Evolutionary conservation across 2,888 invertebrate genomes (phyloP).

Genomic region (Drosophila basisetae): DNA sequence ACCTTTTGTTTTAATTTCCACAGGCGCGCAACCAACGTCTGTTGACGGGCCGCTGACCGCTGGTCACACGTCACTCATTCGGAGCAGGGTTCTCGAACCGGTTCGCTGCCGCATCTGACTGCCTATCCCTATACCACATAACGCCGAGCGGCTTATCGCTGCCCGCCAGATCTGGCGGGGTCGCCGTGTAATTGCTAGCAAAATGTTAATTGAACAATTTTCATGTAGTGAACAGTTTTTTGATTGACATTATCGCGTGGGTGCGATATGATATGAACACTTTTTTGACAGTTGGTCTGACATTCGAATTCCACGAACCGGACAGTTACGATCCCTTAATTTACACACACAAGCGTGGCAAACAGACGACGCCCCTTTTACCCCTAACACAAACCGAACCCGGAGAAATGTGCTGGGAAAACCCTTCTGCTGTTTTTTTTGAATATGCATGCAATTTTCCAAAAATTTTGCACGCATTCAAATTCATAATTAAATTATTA

Average conservation of each 20-base stretch:
- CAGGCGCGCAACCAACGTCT: neutral
- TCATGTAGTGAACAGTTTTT: constrained; percentile 68
- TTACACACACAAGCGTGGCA: constrained; percentile 46
- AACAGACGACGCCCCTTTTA: constrained; percentile 14
- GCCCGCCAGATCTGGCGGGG: constrained; percentile 39
- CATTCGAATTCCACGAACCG: constrained; percentile 31
- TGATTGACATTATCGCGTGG: constrained; percentile 81
- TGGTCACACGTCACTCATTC: constrained; percentile 73
- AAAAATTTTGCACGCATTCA: constrained; percentile 70
- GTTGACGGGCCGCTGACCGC: constrained; percentile 59
- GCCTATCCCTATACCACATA: constrained; percentile 41
- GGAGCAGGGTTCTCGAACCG: constrained; percentile 52
- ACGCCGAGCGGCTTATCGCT: constrained; percentile 47
- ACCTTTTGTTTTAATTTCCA: constrained; percentile 66
- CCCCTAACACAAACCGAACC: constrained; percentile 15
- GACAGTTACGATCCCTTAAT: constrained; percentile 40
- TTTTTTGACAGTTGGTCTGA: constrained; percentile 52
- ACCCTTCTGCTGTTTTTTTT: constrained; percentile 59
- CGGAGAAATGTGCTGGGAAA: constrained; percentile 36
- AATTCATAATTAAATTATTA: constrained; percentile 79
- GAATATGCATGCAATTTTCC: constrained; percentile 57
- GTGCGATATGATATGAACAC: constrained; percentile 58
- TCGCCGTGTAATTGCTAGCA: constrained; percentile 58
- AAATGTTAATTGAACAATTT: constrained; percentile 70
- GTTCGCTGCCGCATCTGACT: constrained; percentile 48